Evolutionary conservation across 2,888 invertebrate species (phyloP), one percentile per base, ranked within the genome.

Genomic region (Vesta saturnalis): DNA sequence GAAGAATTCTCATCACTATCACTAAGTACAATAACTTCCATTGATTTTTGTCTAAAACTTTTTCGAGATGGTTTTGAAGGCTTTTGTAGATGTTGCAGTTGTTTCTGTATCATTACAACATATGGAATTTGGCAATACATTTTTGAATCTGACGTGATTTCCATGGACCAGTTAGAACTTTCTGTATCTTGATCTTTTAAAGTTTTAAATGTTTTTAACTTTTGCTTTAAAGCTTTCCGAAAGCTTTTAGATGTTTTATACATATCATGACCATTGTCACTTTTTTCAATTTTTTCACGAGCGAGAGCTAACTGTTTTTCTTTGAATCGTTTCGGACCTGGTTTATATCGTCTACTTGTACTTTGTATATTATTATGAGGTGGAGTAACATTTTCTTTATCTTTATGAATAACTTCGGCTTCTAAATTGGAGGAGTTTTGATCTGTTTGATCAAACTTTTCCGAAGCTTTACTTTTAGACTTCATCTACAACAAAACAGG

Each of bases 351-450:
- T 4, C 39, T 39, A n/a, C 39, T 39, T n/a, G 8, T n/a, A 8
- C 39, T 39, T 60, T 19, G 21, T n/a, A 47, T 22, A 15, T 39
- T 60, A 18, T 39, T 49, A 19, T 49, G 22, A 0, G 60, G 60
- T 1, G 61, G 61, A 10, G 61, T 61, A 12, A 61, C 39, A 21
- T 61, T 61, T 61, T 61, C 61, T 15, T 61, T 61, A 23, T 21
- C 61, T 54, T 61, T 55, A 14, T 30, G 49, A 12, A 61, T 1
- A 6, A n/a, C 14, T 1, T 1, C 21, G 14, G 19, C 14, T 12
- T 4, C 14, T 14, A 8, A 10, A 1, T 18, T 1, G 8, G 46
- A 39, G n/a, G 8, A 10, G n/a, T 2, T 54, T 12, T 14, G 15
- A 23, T 59, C 19, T 10, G n/a, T 5, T 1, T 10, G 21, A 18